Conservation (phyloP, 2,797 vertebrate species). For the Mionectes olivaceus region DNA sequence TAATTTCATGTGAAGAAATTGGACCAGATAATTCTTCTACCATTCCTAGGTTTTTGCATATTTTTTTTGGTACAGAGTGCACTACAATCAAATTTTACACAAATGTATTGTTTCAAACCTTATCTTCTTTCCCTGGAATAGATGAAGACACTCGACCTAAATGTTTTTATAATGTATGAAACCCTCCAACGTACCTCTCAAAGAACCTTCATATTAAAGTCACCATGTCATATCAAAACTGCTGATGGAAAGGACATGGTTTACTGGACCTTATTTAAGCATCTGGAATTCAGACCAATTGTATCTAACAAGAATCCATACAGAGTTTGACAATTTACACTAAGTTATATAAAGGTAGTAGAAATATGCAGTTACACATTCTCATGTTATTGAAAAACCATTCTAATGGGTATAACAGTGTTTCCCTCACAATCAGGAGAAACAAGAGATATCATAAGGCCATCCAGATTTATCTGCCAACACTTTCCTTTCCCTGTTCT, state of each 20-base stretch:
- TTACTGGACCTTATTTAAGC: background rate
- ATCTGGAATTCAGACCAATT: background rate
- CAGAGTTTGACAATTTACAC: accelerated
- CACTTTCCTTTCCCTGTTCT: background rate
- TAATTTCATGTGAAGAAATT: background rate
- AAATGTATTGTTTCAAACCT: background rate
- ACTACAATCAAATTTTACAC: background rate
- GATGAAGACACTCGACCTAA: background rate
- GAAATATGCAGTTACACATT: background rate
- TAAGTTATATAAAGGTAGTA: background rate
- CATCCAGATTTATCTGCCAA: background rate
- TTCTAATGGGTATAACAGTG: background rate
- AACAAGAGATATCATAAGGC: background rate
- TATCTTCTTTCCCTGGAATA: background rate
- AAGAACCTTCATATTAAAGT: background rate
- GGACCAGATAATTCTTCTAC: background rate
- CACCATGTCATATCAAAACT: background rate
- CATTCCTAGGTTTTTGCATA: background rate
- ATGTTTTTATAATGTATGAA: background rate
- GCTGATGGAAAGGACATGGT: background rate
- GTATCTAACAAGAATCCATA: background rate
- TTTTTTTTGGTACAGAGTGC: background rate
- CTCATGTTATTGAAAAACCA: background rate
- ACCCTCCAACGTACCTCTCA: background rate
- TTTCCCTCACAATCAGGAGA: accelerated